Evolutionary conservation across 2,797 vertebrate species (phyloP).

Genomic region (Psittacula derbiana): DNA sequence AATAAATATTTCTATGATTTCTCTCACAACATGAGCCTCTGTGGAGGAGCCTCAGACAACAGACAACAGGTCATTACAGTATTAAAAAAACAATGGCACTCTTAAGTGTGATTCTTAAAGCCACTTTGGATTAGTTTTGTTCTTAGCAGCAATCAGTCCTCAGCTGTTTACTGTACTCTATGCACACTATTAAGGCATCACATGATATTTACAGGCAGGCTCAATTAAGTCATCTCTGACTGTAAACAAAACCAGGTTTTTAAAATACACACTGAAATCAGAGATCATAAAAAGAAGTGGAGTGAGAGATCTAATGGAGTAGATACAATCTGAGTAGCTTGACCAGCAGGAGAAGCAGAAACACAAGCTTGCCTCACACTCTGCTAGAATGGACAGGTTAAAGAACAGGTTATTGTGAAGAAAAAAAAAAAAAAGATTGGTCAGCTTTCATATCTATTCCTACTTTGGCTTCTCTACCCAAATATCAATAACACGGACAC

Average conservation of each 20-base stretch:
- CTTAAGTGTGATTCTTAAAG: conserved; percentile 21
- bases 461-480: not conserved
- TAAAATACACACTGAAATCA: conserved; percentile 12
- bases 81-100: not conserved
- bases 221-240: conserved; percentile 10
- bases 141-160: conserved; percentile 21
- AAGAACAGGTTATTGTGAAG: not conserved
- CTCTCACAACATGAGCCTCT: not conserved
- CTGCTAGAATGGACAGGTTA: not conserved
- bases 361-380: not conserved
- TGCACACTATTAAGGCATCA: conserved; percentile 28
- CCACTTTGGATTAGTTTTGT: conserved; percentile 8
- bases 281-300: conserved; percentile 5
- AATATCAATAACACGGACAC: not conserved
- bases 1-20: not conserved
- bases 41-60: not conserved
- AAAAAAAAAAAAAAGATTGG: not conserved
- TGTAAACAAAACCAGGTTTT: conserved; percentile 22
- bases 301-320: not conserved
- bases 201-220: conserved; percentile 3
- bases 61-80: not conserved
- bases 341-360: not conserved
- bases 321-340: not conserved
- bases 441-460: not conserved
- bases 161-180: conserved; percentile 37